Percentiles rank a stretch among this genome's conserved stretches.
These are phyloP conservation scores for Pyrrhosoma nymphula DNA, from an alignment of 2,888 invertebrate genomes.

Conservation along the genomic window DNA sequence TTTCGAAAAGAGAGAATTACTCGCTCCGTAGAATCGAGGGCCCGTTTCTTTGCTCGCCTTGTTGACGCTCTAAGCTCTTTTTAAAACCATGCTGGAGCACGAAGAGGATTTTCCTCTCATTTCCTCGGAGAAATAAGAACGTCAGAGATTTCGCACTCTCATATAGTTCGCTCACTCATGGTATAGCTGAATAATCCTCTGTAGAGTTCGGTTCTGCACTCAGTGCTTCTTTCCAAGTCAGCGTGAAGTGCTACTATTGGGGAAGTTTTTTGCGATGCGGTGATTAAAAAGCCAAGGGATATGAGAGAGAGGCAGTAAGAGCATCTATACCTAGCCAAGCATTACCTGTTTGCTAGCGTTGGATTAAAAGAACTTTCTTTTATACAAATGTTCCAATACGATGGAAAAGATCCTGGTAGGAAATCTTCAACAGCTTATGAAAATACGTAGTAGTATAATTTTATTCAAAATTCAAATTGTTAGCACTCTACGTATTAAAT, in stretches of 20 bases:
- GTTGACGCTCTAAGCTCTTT: background rate
- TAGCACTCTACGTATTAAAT: no score
- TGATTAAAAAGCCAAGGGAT: background rate
- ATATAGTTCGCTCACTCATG: background rate
- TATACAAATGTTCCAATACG: no score
- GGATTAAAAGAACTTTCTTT: no score
- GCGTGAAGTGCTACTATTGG: background rate
- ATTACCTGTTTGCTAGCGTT: no score
- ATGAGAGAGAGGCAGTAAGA: no score
- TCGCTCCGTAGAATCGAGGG: background rate
- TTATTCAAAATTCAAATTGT: no score
- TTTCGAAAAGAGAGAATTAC: background rate
- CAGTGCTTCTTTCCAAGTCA: background rate
- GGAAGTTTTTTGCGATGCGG: background rate
- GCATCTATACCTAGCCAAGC: no score
- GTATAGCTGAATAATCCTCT: background rate
- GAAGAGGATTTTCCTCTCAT: background rate
- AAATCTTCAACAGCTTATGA: no score
- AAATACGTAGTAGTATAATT: no score
- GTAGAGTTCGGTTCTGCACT: background rate
- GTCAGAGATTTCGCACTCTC: background rate
- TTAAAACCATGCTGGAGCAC: background rate
- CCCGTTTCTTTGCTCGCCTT: background rate
- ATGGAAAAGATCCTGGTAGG: no score
- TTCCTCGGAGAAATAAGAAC: background rate